Conservation (phyloP, 2,888 invertebrate species). For the Athalia cordata region DNA sequence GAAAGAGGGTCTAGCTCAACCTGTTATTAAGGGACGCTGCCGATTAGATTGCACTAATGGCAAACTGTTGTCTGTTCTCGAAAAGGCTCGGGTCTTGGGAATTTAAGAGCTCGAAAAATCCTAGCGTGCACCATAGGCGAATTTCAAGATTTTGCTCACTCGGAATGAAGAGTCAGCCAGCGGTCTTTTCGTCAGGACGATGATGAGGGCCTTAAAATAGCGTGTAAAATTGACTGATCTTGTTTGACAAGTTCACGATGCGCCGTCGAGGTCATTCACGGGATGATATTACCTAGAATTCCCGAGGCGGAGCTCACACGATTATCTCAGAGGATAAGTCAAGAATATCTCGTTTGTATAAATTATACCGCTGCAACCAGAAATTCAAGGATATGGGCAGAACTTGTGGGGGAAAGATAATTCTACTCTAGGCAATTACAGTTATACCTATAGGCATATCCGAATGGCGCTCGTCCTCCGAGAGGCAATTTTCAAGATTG, state of each 20-base stretch:
- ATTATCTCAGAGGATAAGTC: slow-evolving; percentile 47
- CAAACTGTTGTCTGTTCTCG: slow-evolving; percentile 66
- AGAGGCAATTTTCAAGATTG: slow-evolving; percentile 47
- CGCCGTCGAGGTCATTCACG: slow-evolving; percentile 20
- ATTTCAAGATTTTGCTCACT: neutral
- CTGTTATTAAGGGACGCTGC: slow-evolving; percentile 69
- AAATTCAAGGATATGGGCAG: slow-evolving; percentile 38
- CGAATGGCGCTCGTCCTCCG: slow-evolving; percentile 16
- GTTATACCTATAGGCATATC: slow-evolving; percentile 16
- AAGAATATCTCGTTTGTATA: slow-evolving; percentile 47
- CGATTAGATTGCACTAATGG: slow-evolving; percentile 72
- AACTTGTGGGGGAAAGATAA: slow-evolving; percentile 34
- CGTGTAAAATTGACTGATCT: too few species aligned
- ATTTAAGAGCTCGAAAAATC: slow-evolving; percentile 26
- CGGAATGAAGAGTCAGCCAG: too few species aligned
- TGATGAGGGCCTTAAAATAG: too few species aligned
- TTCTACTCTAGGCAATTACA: slow-evolving; percentile 36
- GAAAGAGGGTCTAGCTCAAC: slow-evolving; percentile 53
- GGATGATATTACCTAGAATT: slow-evolving; percentile 35
- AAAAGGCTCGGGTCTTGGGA: slow-evolving; percentile 35
- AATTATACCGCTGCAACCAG: slow-evolving; percentile 47
- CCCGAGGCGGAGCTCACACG: slow-evolving; percentile 27
- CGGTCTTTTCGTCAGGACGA: too few species aligned
- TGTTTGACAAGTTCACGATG: neutral
- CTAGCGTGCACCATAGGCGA: slow-evolving; percentile 6